Percentiles rank a stretch among this genome's conserved stretches.
Evolutionary conservation across 2,797 vertebrate species (phyloP).

Genomic region (Paguma larvata): DNA sequence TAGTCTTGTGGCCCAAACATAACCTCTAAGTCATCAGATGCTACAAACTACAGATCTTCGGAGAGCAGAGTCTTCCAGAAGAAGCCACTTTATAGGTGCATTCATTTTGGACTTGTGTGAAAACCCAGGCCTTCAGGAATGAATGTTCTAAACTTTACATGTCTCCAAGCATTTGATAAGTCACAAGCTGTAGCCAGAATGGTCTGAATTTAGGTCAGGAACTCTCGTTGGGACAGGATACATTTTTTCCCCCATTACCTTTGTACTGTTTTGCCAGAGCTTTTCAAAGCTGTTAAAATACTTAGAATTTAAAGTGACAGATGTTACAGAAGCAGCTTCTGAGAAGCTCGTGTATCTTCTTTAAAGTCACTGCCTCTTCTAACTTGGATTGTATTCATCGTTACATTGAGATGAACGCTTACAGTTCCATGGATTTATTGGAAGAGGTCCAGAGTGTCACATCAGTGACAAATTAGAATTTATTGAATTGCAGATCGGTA

Average conservation of each 20-base stretch:
- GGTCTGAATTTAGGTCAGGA: constrained; percentile 48
- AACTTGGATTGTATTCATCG: background rate
- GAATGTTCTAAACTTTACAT: constrained; percentile 46
- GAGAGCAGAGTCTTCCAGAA: background rate
- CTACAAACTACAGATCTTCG: constrained; percentile 27
- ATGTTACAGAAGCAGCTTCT: constrained; percentile 17
- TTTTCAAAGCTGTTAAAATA: background rate
- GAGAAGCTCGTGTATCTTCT: background rate
- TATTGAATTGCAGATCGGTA: constrained; percentile 6
- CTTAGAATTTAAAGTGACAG: background rate
- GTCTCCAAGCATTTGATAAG: background rate
- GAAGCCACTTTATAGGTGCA: background rate
- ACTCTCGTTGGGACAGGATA: constrained; percentile 5
- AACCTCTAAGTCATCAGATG: background rate
- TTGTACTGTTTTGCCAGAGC: constrained; percentile 35
- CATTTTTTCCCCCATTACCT: background rate
- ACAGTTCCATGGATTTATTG: constrained; percentile 27
- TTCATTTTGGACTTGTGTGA: constrained; percentile 61
- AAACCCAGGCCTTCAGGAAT: constrained; percentile 14
- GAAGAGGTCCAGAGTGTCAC: constrained; percentile 2
- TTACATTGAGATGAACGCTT: background rate
- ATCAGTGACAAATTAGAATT: constrained; percentile 11
- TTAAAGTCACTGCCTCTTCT: constrained; percentile 22
- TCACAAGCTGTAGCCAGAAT: constrained; percentile 24
- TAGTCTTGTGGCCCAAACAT: constrained; percentile 29